Percentiles rank a stretch among this genome's conserved stretches.
phyloP scores from a whole-genome alignment of 2,113 vertebrate genomes.

The rabbit (Oryctolagus cuniculus) region mOryCun1.1 NC_091439.1:139102501-139103000 shows the following conservation, averaged over 20 bases:
- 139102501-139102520: background rate
- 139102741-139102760: background rate
- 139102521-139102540: background rate
- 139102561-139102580: background rate
- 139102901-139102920: background rate
- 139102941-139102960: background rate
- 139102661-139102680: background rate
- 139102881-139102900: background rate
- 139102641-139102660: background rate
- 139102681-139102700: background rate
- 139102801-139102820: background rate
- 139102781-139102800: background rate
- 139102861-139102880: background rate
- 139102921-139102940: background rate
- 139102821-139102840: background rate
- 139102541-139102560: background rate
- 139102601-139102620: background rate
- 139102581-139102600: background rate
- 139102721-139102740: background rate
- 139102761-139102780: background rate
- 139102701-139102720: background rate
- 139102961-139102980: background rate
- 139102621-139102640: background rate
- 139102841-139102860: background rate
- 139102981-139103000: background rate